Base-by-base conservation (phyloP, 2,888 invertebrate species). In the Agriopis marginaria region DNA sequence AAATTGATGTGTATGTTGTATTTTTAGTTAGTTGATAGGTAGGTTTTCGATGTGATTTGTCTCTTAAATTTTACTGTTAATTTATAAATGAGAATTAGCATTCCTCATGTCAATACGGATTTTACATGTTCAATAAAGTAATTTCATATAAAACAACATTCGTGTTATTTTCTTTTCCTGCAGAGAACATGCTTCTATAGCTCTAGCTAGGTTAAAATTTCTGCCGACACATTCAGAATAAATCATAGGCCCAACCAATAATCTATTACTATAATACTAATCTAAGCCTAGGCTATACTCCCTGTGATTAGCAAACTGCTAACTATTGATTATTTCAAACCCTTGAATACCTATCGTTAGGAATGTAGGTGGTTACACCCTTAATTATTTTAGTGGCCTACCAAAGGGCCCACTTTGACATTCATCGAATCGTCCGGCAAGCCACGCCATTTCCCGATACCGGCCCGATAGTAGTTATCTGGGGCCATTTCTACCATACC, bases 111-210 rank as follows among this genome's bases (percentile, higher is more conserved):
- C 94, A 93, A 94, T 92, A 93, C 89, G 92, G 93, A 92, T 92
- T 94, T 94, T 94, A 94, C 94, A 94, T 94, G 94, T 94, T 94
- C 94, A 94, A 94, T 94, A 94, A 94, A 93, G 93, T 94, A 94
- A 94, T 94, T 94, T 94, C 94, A 90, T 94, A 94, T 89, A 93
- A 91, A 86, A 87, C 73, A n/a, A 40, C 17, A 23, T 1, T 32
- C 32, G 17, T 39, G n/a, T 78, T 79, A 79, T 84, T 83, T 71
- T 83, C 85, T 85, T 79, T 9, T 9, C 50, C 50, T 50, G 17
- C 50, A 50, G 49, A 50, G 49, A 5, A 49, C 10, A 11, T 45
- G 10, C 45, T 1, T 4, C 3, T 45, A 11, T 45, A 32, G 32
- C 5, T 32, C 32, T 32, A 32, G 32, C 2, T 12, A 45, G 45